Conservation (phyloP, 2,888 invertebrate species). For the Eutolmus rufibarbis region DNA sequence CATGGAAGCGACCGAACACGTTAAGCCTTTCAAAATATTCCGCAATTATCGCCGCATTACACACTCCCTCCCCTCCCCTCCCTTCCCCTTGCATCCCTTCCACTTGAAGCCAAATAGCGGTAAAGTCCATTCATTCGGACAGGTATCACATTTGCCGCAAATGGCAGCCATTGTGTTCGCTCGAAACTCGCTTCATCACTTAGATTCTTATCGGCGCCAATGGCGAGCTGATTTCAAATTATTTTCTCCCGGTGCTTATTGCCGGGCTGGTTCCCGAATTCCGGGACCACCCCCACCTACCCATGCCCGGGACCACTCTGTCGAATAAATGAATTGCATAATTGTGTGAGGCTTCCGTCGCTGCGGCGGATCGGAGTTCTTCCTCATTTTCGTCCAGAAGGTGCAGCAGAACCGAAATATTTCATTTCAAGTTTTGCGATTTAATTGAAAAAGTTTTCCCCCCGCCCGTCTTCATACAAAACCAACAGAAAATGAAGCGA, state of each 20-base stretch:
- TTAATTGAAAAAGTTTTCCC: conserved; percentile 15
- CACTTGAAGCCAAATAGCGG: not conserved
- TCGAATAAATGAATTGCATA: not conserved
- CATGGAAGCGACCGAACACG: not conserved
- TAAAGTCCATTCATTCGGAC: not conserved
- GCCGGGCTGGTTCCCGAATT: not conserved
- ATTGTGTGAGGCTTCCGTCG: not conserved
- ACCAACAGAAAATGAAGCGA: conserved; percentile 2
- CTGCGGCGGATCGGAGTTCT: not conserved
- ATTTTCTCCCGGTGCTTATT: not conserved
- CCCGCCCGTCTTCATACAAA: not conserved
- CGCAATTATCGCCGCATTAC: not conserved
- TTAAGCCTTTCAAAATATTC: not conserved
- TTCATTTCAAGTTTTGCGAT: conserved; percentile 16
- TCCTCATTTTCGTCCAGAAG: not conserved
- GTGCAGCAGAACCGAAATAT: conserved; percentile 9
- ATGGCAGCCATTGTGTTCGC: not conserved
- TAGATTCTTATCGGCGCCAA: not conserved
- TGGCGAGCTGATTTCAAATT: not conserved
- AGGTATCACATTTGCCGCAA: not conserved
- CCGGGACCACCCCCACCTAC: not conserved
- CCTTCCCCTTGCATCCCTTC: not conserved
- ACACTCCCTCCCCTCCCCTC: not conserved
- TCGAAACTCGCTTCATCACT: not conserved
- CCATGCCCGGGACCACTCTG: not conserved